A percentile compares a stretch with the other conserved stretches of the same genome.
Conservation (phyloP, 1,140 invertebrate genomes). For the Daktulosphaira vitifoliae region DNA sequence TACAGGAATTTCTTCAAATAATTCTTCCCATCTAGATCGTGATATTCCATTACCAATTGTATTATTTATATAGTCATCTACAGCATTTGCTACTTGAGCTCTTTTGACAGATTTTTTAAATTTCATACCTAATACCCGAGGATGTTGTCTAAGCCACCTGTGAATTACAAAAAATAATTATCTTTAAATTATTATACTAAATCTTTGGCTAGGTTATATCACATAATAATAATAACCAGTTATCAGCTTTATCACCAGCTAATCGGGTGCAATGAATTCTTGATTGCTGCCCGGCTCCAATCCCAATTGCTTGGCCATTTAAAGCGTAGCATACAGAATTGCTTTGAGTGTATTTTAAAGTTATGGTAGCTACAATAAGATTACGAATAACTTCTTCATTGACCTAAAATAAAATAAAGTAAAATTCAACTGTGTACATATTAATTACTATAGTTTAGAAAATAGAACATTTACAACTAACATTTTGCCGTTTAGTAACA, state of each 20-base stretch:
- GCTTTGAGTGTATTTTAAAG: conserved; percentile 96
- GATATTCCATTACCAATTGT: conserved; percentile 59
- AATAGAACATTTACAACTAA: conserved; percentile 41
- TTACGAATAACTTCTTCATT: conserved; percentile 71
- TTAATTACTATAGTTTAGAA: neutral
- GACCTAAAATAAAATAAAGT: conserved; percentile 46
- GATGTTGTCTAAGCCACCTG: conserved; percentile 85
- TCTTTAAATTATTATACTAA: neutral
- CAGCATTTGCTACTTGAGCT: conserved; percentile 89
- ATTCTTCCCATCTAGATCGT: conserved; percentile 50
- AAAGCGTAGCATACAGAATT: conserved; percentile 91
- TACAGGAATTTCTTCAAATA: conserved; percentile 67
- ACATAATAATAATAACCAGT: conserved; percentile 57
- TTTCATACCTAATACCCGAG: conserved; percentile 71
- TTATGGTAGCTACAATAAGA: conserved; percentile 90
- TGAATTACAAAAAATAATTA: conserved; percentile 33
- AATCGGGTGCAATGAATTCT: conserved; percentile 94
- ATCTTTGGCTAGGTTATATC: neutral
- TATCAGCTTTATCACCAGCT: conserved; percentile 94
- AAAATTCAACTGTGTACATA: neutral
- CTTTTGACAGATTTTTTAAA: conserved; percentile 85
- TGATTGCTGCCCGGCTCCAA: conserved; percentile 95
- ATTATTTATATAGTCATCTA: conserved; percentile 90
- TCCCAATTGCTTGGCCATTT: conserved; percentile 89
- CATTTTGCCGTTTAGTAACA: conserved; percentile 61